Evolutionary conservation across 2,113 vertebrate species (phyloP).

Genomic region (Todiramphus saurophagus): DNA sequence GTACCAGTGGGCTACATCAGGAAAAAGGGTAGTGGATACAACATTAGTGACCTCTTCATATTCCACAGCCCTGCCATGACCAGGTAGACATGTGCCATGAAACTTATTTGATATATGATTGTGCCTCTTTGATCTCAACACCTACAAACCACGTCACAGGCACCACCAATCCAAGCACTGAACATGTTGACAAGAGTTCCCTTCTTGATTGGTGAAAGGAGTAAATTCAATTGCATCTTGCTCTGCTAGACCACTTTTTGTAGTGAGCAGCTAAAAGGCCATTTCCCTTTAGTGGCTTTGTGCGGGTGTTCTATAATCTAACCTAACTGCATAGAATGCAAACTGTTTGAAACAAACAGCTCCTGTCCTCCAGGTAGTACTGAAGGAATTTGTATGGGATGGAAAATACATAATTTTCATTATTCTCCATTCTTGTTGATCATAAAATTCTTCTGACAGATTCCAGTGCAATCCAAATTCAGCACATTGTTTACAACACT

Average conservation of each 20-base stretch:
- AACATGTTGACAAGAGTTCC: background rate
- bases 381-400: background rate
- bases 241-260: background rate
- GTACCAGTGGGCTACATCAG: background rate
- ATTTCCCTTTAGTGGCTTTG: background rate
- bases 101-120: background rate
- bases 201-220: background rate
- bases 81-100: background rate
- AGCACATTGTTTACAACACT: background rate
- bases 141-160: background rate
- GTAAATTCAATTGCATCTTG: background rate
- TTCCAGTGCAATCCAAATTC: background rate
- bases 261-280: background rate
- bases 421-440: background rate
- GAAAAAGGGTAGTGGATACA: background rate
- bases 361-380: background rate
- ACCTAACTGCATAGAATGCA: background rate
- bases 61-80: background rate
- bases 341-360: background rate
- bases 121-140: background rate
- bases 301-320: background rate
- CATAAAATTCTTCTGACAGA: background rate
- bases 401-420: background rate
- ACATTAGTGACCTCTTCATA: background rate
- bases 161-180: background rate